A percentile compares a stretch with the other conserved stretches of the same genome.
phyloP scores from a whole-genome alignment of 2,113 vertebrate genomes.

The Varanus komodoensis region DNA sequence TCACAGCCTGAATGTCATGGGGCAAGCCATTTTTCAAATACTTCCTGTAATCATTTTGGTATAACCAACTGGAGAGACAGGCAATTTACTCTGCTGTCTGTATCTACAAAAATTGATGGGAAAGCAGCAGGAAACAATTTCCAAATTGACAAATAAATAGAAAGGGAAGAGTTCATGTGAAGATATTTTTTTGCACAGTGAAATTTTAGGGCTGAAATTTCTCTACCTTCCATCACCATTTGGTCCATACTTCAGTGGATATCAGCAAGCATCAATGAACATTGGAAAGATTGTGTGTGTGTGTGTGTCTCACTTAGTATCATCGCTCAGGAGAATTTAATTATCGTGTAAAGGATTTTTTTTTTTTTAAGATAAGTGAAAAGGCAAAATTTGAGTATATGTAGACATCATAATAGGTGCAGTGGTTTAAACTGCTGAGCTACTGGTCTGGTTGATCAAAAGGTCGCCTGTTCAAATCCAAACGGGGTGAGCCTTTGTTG shows the following conservation, averaged over 20 bases:
- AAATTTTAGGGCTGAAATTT: conserved; percentile 26
- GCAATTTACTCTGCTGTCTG: not conserved
- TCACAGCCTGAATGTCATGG: not conserved
- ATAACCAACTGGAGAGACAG: not conserved
- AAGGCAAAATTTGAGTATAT: not conserved
- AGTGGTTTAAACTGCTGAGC: too few species aligned
- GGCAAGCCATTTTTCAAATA: not conserved
- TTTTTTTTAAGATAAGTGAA: not conserved
- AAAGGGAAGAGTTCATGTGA: conserved; percentile 34
- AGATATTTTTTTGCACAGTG: conserved; percentile 8
- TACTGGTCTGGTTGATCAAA: too few species aligned
- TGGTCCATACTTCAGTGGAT: conserved; percentile 43
- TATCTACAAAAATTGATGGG: not conserved
- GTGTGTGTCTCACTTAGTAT: conserved; percentile 42
- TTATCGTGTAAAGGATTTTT: not conserved
- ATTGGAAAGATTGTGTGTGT: conserved; percentile 22
- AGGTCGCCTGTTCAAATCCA: too few species aligned
- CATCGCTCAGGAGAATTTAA: not conserved
- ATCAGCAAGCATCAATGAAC: not conserved
- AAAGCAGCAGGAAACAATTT: conserved; percentile 32
- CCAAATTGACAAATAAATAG: conserved; percentile 25
- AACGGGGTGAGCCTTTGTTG: too few species aligned
- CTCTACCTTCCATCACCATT: conserved; percentile 48
- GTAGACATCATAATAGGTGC: not conserved
- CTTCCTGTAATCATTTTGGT: not conserved